phyloP scores from a whole-genome alignment of 92 coral and sea anemone genomes.

The Plumapathes pennacea region DNA sequence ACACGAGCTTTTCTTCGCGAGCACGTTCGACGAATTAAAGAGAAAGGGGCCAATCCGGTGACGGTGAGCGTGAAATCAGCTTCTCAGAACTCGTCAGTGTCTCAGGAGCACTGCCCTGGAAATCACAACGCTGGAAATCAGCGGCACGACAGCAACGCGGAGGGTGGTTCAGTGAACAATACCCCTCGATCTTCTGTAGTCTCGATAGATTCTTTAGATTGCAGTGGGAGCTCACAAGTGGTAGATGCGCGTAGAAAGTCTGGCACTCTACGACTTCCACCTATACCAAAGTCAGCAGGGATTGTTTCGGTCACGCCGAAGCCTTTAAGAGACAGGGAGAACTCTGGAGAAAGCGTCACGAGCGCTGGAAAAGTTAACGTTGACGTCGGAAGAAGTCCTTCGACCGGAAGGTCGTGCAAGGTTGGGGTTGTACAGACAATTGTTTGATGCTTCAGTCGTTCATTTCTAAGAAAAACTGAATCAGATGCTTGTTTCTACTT shows the following conservation, averaged over 20 bases:
- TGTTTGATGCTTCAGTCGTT: no score
- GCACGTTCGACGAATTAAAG: constrained; percentile 27
- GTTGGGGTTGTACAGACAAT: no score
- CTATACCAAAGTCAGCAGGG: constrained; percentile 7
- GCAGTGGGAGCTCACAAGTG: background rate
- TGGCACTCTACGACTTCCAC: constrained; percentile 43
- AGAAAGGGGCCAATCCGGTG: constrained; percentile 20
- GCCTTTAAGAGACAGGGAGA: constrained; percentile 26
- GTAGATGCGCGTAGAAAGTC: background rate
- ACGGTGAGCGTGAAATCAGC: background rate
- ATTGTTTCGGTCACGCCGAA: background rate
- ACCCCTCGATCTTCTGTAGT: constrained; percentile 8
- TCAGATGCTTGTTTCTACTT: no score
- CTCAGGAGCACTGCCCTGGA: no score
- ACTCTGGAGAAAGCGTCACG: constrained; percentile 71
- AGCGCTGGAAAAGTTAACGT: constrained; percentile 76
- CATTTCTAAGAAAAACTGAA: no score
- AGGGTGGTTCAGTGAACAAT: no score
- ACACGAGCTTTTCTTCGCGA: constrained; percentile 95
- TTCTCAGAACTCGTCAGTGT: no score
- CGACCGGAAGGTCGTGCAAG: no score
- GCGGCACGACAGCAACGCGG: no score
- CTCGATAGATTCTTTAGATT: constrained; percentile 33
- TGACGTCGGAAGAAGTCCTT: constrained; percentile 64
- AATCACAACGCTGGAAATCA: no score